Conservation (phyloP, 2,888 invertebrate species). For the Cordylochernes scorpioides region DNA sequence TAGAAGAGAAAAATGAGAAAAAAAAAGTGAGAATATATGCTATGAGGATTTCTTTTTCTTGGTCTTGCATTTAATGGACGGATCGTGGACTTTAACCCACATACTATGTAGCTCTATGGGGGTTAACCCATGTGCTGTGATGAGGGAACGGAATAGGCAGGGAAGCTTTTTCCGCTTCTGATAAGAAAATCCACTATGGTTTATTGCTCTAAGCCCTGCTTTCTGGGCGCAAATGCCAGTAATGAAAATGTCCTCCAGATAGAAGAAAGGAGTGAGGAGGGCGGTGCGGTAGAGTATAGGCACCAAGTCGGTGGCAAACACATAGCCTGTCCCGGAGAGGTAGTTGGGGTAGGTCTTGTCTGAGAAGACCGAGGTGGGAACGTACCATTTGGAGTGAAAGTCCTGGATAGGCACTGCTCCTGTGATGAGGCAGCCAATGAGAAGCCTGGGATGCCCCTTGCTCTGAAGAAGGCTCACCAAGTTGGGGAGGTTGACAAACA, state of each 20-base stretch:
- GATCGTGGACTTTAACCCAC: conserved; percentile 8
- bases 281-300: conserved; percentile 9
- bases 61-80: conserved; percentile 12
- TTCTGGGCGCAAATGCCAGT: conserved; percentile 11
- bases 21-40: no score
- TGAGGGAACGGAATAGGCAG: conserved; percentile 9
- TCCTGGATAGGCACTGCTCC: conserved; percentile 13
- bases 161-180: conserved; percentile 11
- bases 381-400: conserved; percentile 14
- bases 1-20: no score
- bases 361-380: conserved; percentile 11
- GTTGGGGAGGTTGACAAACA: conserved; percentile 12
- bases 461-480: conserved; percentile 6
- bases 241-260: conserved; percentile 13
- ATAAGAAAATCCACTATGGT: conserved; percentile 12
- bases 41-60: no score
- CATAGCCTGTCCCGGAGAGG: conserved; percentile 16
- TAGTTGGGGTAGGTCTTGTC: conserved; percentile 14
- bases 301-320: conserved; percentile 10
- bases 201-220: conserved; percentile 7
- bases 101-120: conserved; percentile 7
- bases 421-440: conserved; percentile 14
- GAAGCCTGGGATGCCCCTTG: conserved; percentile 4
- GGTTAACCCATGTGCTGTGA: conserved; percentile 12
- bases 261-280: conserved; percentile 10